Evolutionary conservation across 2,797 vertebrate species (phyloP).

Genomic region (Hybognathus amarus): DNA sequence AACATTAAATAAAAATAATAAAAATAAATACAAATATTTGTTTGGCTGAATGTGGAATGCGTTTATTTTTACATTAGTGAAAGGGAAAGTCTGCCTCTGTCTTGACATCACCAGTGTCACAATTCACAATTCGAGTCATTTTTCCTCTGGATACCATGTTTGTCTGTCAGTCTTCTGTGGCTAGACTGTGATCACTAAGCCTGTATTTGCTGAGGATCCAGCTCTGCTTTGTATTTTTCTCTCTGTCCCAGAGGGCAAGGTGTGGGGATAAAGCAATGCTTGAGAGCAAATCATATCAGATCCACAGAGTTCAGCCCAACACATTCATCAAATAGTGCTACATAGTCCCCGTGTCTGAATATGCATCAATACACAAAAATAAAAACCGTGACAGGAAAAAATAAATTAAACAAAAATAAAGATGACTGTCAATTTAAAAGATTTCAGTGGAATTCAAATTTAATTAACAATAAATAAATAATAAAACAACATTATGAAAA

Average conservation of each 20-base stretch:
- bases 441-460: background rate
- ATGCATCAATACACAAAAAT: background rate
- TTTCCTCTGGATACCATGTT: background rate
- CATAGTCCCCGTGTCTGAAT: background rate
- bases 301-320: slow-evolving; percentile 36
- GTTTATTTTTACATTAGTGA: background rate
- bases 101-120: background rate
- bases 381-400: background rate
- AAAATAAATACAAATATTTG: background rate
- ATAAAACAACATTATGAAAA: background rate
- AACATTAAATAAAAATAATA: background rate
- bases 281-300: slow-evolving; percentile 35
- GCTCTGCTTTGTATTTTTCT: background rate
- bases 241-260: slow-evolving; percentile 20
- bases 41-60: background rate
- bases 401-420: too few species aligned
- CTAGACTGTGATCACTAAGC: slow-evolving; percentile 14
- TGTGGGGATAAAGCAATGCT: slow-evolving; percentile 15
- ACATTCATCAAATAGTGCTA: slow-evolving; percentile 40
- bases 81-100: background rate
- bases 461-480: background rate
- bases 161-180: slow-evolving; percentile 8
- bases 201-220: slow-evolving; percentile 10
- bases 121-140: background rate
- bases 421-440: background rate